These are phyloP conservation scores for Enoplolaimus lenunculus DNA, from an alignment of 2,888 invertebrate genomes.

Conservation along the genomic window DNA sequence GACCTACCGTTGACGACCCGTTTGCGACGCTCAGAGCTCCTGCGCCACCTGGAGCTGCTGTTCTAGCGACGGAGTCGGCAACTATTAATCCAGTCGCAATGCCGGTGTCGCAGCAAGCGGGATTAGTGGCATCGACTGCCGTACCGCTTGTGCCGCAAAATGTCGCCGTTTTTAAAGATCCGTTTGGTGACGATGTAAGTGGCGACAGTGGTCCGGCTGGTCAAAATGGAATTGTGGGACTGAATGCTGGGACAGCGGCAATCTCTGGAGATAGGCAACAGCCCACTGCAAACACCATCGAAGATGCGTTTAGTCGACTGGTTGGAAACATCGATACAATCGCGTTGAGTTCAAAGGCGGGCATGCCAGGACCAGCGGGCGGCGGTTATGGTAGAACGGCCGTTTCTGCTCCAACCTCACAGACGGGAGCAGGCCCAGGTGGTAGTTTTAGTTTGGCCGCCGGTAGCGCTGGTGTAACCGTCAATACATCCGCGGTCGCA, in stretches of 20 bases:
- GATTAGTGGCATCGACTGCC: neutral
- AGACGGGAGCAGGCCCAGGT: too few species aligned
- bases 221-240: neutral
- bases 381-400: neutral
- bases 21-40: neutral
- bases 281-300: neutral
- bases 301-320: neutral
- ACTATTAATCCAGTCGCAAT: neutral
- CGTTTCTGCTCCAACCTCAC: neutral
- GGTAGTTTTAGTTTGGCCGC: too few species aligned
- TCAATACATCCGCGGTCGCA: too few species aligned
- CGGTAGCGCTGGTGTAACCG: too few species aligned
- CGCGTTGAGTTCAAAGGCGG: neutral
- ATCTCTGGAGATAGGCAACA: neutral
- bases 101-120: neutral
- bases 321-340: neutral
- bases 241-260: neutral
- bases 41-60: neutral
- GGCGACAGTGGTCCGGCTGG: too few species aligned
- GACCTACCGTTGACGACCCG: too few species aligned
- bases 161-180: neutral
- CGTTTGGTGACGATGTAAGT: neutral
- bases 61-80: neutral
- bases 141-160: neutral
- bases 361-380: too few species aligned